Evolutionary conservation across 1,140 invertebrate species (phyloP).

Genomic region (Coboldia fuscipes): DNA sequence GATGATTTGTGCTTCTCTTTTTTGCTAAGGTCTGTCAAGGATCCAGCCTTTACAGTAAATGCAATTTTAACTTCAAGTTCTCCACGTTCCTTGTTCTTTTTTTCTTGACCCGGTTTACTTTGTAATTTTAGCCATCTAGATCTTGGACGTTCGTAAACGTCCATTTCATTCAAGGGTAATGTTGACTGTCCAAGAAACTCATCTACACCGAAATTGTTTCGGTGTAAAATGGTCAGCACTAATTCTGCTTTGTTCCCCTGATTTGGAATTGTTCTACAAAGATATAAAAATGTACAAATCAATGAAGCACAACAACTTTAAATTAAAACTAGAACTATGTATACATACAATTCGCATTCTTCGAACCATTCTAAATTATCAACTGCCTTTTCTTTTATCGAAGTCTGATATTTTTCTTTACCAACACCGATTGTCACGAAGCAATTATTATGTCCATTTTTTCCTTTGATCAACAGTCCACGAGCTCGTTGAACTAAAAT

Average conservation of each 20-base stretch:
- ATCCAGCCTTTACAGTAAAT: constrained; percentile 75
- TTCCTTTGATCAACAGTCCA: constrained; percentile 58
- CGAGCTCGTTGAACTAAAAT: constrained; percentile 46
- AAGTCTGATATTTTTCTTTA: constrained; percentile 92
- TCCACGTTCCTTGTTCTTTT: constrained; percentile 64
- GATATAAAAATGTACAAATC: constrained; percentile 6
- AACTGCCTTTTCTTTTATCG: constrained; percentile 71
- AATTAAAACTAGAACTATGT: too few species aligned
- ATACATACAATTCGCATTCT: constrained; percentile 77
- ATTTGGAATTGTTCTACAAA: constrained; percentile 48
- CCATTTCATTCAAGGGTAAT: constrained; percentile 68
- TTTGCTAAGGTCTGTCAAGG: constrained; percentile 56
- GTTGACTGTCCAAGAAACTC: constrained; percentile 74
- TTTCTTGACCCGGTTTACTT: constrained; percentile 54
- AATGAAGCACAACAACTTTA: too few species aligned
- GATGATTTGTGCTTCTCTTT: constrained; percentile 76
- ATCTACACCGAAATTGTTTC: constrained; percentile 76
- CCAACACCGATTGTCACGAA: constrained; percentile 86
- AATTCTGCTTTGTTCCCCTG: constrained; percentile 75
- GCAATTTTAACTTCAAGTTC: constrained; percentile 72
- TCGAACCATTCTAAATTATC: constrained; percentile 80
- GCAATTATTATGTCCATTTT: constrained; percentile 83
- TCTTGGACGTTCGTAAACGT: constrained; percentile 72
- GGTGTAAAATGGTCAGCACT: constrained; percentile 62
- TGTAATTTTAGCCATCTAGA: constrained; percentile 51